Evolutionary conservation across 1,140 invertebrate species (phyloP).

Genomic region (Drosophila varians): DNA sequence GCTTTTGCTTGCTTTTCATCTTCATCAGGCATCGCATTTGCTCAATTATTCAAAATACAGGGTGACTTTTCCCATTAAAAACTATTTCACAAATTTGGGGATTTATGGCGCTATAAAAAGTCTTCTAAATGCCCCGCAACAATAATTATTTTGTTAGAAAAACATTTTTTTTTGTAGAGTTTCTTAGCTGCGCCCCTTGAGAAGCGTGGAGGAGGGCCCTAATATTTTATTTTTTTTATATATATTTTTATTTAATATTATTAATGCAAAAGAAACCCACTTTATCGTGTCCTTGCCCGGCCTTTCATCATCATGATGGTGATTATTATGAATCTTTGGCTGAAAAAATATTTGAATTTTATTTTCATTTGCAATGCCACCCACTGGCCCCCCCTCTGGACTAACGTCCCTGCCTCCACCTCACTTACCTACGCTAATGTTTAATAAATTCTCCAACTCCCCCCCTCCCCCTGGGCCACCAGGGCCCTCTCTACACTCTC

Average conservation of each 20-base stretch:
- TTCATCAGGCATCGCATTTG: conserved; percentile 49
- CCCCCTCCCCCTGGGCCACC: not conserved
- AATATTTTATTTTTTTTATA: not conserved
- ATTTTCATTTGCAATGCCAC: conserved; percentile 47
- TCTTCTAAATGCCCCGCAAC: too few species aligned
- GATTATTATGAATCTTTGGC: conserved; percentile 14
- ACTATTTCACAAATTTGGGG: not conserved
- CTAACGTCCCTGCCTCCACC: conserved; percentile 18
- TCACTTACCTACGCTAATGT: conserved; percentile 76
- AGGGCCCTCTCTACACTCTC: too few species aligned
- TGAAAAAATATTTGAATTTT: conserved; percentile 32
- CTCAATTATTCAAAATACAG: conserved; percentile 67
- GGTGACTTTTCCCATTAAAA: conserved; percentile 20
- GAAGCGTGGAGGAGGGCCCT: too few species aligned
- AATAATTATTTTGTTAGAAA: too few species aligned
- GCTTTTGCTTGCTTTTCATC: conserved; percentile 67
- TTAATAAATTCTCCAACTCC: conserved; percentile 68
- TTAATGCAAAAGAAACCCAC: too few species aligned
- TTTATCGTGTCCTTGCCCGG: not conserved
- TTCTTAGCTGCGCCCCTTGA: too few species aligned
- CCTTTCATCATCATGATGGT: conserved; percentile 8
- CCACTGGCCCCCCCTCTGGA: not conserved
- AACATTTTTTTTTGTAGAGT: too few species aligned
- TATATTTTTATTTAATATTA: too few species aligned
- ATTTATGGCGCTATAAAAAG: not conserved